Evolutionary conservation across 1,140 invertebrate genomes (phyloP).

Genomic region (Ephestia elutella): DNA sequence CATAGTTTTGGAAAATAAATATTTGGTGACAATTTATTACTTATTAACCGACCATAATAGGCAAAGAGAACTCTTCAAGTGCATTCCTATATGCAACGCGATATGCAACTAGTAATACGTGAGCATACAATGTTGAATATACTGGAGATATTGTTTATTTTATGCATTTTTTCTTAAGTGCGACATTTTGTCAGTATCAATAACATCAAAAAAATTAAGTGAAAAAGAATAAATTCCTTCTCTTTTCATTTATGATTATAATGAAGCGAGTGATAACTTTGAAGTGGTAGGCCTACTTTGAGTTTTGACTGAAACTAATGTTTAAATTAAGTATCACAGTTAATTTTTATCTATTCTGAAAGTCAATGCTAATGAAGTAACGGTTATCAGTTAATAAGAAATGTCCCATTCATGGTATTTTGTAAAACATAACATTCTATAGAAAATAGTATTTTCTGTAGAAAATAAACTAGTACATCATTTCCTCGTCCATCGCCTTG

Average conservation of each 20-base stretch:
- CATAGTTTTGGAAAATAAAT: not conserved
- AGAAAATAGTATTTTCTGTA: not conserved
- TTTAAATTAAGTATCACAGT: too few species aligned
- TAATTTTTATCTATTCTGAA: too few species aligned
- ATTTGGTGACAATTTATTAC: not conserved
- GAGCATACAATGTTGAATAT: not conserved
- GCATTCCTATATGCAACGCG: not conserved
- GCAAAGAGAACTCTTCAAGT: not conserved
- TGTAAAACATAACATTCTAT: too few species aligned
- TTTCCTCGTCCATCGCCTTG: not conserved
- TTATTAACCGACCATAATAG: not conserved
- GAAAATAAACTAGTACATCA: not conserved
- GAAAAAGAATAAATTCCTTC: too few species aligned
- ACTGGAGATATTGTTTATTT: not conserved
- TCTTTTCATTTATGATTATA: too few species aligned
- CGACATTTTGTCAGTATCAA: not conserved
- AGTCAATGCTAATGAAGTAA: too few species aligned
- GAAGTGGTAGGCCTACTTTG: too few species aligned
- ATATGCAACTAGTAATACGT: slow-evolving; percentile 1
- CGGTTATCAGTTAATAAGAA: too few species aligned
- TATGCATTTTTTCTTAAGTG: not conserved
- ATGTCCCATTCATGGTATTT: too few species aligned
- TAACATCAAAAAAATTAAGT: not conserved
- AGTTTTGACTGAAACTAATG: too few species aligned
- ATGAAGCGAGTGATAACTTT: too few species aligned